Base-by-base conservation (phyloP, 2,113 vertebrate species). In the Silurus meridionalis region DNA sequence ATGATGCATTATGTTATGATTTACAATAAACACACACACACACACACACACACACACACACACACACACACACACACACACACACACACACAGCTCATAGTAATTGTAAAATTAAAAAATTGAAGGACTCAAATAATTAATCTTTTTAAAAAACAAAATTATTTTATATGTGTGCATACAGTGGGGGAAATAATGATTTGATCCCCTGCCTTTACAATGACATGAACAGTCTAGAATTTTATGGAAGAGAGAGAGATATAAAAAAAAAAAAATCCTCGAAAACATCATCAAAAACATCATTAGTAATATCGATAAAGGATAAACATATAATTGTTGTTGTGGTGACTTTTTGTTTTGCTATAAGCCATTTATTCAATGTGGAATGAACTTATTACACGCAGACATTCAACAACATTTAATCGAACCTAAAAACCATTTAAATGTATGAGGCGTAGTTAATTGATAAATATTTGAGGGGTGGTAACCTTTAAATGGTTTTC, bases 31-130 rank as follows among this genome's bases (percentile, higher is more conserved):
- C 52, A 50, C 75, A 85, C 50, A 48, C 7, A 75, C 69, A 79
- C 23, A 21, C 84, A 80, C 80, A 79, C 14, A 66, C 52, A 52
- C 67, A 82, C 48, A 83, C 87, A 86, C 55, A 57, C 53, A 74
- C 71, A 74, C 37, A 17, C 37, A 50, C 46, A 74, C 46, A 50
- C 19, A 23, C 48, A 52, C 72, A 46, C 69, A 52, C 72, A 75
- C 15, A 11, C 19, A 52, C 50, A 53, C 21, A 55, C 74, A 55
- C 50, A 55, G 15, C 14, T 11, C 48, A 19, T 75, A 75, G 21
- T 23, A 52, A 11, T 52, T 11, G 10, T 10, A 37, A 37, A 37
- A 37, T 74, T 1, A 17, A 52, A 23, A 74, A 11, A 3, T 6
- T 21, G 8, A 50, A 74, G 17, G 46, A 17, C 17, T 74, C 19